Evolutionary conservation across 1,140 invertebrate genomes (phyloP).

Genomic region (Homarus americanus): DNA sequence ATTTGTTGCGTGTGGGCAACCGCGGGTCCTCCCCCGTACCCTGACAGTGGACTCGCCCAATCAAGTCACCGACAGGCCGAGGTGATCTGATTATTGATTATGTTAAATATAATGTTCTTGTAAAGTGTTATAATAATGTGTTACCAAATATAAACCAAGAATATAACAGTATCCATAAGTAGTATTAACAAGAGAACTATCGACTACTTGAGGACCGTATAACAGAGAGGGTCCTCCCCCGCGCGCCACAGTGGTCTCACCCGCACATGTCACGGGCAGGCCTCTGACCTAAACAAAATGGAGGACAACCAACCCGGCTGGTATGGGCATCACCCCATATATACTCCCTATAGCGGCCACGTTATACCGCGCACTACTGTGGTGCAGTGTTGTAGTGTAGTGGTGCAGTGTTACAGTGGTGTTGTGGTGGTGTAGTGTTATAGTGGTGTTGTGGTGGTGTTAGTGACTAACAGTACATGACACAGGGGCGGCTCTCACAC

Average conservation of each 20-base stretch:
- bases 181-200: too few species aligned
- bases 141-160: too few species aligned
- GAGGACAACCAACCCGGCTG: constrained; percentile 27
- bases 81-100: not conserved
- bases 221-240: constrained; percentile 9
- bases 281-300: constrained; percentile 55
- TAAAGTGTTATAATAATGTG: too few species aligned
- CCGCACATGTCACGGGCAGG: constrained; percentile 44
- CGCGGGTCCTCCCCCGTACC: not conserved
- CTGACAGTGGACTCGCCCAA: not conserved
- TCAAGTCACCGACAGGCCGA: not conserved
- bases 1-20: too few species aligned
- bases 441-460: too few species aligned
- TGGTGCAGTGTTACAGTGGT: too few species aligned
- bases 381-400: too few species aligned
- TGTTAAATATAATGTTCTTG: too few species aligned
- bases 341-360: not conserved
- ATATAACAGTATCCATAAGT: too few species aligned
- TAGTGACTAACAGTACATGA: too few species aligned
- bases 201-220: not conserved
- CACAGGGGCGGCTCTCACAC: too few species aligned
- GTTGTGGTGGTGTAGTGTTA: too few species aligned
- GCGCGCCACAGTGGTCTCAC: constrained; percentile 45
- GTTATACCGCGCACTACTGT: not conserved
- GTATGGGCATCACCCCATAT: constrained; percentile 45